phyloP scores from a whole-genome alignment of 1,140 invertebrate species.

The Drosophila tristis region DNA sequence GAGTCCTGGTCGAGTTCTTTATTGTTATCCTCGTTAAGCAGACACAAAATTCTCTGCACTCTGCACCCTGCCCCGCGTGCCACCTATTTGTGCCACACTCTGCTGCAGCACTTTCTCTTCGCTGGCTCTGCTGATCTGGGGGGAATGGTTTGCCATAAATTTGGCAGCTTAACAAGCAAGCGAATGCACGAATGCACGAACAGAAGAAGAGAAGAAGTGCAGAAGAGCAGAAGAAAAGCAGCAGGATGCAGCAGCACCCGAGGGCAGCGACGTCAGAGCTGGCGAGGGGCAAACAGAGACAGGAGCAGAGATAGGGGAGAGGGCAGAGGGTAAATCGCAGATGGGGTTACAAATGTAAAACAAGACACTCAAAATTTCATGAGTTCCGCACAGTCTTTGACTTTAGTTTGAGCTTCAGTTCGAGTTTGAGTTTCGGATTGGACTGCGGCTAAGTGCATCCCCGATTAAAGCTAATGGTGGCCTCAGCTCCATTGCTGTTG shows the following conservation, averaged over 20 bases:
- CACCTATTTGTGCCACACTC: conserved; percentile 1
- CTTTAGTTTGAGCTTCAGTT: conserved; percentile 27
- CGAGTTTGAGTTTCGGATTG: neutral
- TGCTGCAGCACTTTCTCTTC: neutral
- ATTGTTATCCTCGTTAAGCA: conserved; percentile 48
- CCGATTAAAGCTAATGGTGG: conserved; percentile 17
- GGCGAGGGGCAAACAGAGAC: too few relatives aligned
- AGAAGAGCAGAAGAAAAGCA: neutral
- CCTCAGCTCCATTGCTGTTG: neutral
- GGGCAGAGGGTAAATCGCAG: neutral
- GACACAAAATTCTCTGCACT: neutral
- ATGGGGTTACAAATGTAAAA: conserved; percentile 65
- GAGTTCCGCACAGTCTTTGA: conserved; percentile 39
- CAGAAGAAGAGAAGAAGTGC: neutral
- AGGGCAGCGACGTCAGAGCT: neutral
- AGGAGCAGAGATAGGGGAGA: neutral
- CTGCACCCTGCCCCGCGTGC: conserved; percentile 2
- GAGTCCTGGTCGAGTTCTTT: conserved; percentile 18
- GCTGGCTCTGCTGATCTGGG: neutral
- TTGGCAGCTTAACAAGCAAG: conserved; percentile 58
- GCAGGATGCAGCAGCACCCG: conserved; percentile 14
- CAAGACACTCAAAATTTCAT: conserved; percentile 72
- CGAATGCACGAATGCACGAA: neutral
- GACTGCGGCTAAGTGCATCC: conserved; percentile 39
- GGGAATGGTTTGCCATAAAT: conserved; percentile 48